Percentiles rank a stretch among this genome's conserved stretches.
phyloP scores from a whole-genome alignment of 2,888 invertebrate species.

The Agonopterix subpropinquella region DNA sequence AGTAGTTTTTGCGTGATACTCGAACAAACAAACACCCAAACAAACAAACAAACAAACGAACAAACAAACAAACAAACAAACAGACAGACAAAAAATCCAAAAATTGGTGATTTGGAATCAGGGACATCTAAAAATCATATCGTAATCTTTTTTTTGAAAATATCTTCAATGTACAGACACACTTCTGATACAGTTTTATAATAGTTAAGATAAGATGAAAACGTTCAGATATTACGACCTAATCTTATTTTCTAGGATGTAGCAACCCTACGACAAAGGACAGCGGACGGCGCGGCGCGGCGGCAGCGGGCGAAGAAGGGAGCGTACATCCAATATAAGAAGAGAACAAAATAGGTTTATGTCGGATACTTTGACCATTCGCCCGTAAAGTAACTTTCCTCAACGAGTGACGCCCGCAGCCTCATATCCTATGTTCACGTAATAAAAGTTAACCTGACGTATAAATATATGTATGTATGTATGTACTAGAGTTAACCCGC shows the following conservation, averaged over 20 bases:
- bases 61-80: too few species aligned
- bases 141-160: too few species aligned
- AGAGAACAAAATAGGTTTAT: conserved; percentile 76
- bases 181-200: too few species aligned
- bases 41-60: too few species aligned
- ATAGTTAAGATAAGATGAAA: too few species aligned
- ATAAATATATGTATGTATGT: background rate
- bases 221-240: background rate
- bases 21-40: too few species aligned
- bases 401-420: conserved; percentile 49
- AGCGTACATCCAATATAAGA: conserved; percentile 74
- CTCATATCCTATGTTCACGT: conserved; percentile 6
- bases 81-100: too few species aligned
- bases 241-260: conserved; percentile 8
- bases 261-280: conserved; percentile 57
- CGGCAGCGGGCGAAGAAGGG: conserved; percentile 52
- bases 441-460: conserved; percentile 1
- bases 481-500: too few species aligned
- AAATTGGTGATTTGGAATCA: too few species aligned
- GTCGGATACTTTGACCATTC: conserved; percentile 75
- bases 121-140: too few species aligned
- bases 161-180: too few species aligned
- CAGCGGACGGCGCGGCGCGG: conserved; percentile 53
- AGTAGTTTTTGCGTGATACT: too few species aligned
- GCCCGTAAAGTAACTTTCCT: conserved; percentile 71